phyloP scores from a whole-genome alignment of 2,888 invertebrate species.

The Thymelicus acteon region DNA sequence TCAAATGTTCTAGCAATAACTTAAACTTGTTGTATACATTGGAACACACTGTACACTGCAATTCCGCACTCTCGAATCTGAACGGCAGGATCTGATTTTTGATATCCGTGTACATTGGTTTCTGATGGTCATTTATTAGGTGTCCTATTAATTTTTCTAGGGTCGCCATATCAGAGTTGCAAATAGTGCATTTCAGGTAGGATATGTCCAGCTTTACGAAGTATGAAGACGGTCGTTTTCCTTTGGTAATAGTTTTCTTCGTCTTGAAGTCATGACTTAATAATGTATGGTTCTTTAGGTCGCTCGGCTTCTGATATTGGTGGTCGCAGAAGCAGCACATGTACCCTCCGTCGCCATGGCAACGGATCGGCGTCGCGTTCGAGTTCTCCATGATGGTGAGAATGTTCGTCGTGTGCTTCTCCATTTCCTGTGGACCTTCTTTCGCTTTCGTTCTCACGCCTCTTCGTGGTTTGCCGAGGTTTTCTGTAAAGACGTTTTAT shows the following conservation, averaged over 20 bases:
- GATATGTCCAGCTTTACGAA: slow-evolving; percentile 62
- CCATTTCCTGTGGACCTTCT: slow-evolving; percentile 1
- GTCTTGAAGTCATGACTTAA: slow-evolving; percentile 6
- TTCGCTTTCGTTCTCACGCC: not conserved
- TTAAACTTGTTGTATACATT: slow-evolving; percentile 47
- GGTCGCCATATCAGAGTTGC: slow-evolving; percentile 36
- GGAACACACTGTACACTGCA: slow-evolving; percentile 48
- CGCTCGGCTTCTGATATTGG: slow-evolving; percentile 46
- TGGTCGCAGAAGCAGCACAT: slow-evolving; percentile 52
- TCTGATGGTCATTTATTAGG: slow-evolving; percentile 43
- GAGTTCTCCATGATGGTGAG: slow-evolving; percentile 46
- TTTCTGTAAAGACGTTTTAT: not conserved
- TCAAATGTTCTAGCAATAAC: slow-evolving; percentile 54
- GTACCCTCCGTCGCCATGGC: slow-evolving; percentile 46
- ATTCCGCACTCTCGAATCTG: slow-evolving; percentile 50
- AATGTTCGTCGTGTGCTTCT: slow-evolving; percentile 19
- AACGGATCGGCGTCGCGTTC: slow-evolving; percentile 50
- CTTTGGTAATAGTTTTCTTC: slow-evolving; percentile 50
- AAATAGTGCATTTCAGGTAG: slow-evolving; percentile 44
- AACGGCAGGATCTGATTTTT: slow-evolving; percentile 58
- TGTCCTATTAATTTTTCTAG: slow-evolving; percentile 43
- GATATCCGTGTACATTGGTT: slow-evolving; percentile 48
- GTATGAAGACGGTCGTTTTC: slow-evolving; percentile 54
- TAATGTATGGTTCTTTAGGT: slow-evolving; percentile 50
- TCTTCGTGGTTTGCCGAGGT: not conserved